These are phyloP conservation scores for Pseudochirops corinnae DNA, from an alignment of 2,797 vertebrate species.

Conservation along the genomic window DNA sequence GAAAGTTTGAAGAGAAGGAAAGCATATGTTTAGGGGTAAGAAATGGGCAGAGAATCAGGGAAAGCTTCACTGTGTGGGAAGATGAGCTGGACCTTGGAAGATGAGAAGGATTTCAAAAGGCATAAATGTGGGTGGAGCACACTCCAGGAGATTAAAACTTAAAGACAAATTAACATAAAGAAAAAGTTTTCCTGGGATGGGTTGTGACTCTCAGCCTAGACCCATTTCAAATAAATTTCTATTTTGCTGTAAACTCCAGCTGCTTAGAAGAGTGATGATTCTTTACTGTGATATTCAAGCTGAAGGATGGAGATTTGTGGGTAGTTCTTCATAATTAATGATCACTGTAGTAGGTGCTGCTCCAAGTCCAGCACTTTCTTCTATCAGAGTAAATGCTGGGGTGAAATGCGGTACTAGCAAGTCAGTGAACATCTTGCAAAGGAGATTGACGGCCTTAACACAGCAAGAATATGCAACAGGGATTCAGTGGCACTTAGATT, in stretches of 20 bases:
- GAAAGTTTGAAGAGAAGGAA: not conserved
- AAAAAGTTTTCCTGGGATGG: not conserved
- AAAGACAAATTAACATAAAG: not conserved
- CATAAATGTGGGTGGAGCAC: not conserved
- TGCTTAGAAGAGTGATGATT: not conserved
- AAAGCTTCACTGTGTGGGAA: not conserved
- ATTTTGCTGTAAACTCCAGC: not conserved
- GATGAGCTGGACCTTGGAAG: not conserved
- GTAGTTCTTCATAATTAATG: not conserved
- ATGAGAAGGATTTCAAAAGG: not conserved
- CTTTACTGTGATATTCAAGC: not conserved
- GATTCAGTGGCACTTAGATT: not conserved
- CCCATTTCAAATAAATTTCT: not conserved
- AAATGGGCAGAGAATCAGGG: not conserved
- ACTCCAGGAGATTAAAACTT: not conserved
- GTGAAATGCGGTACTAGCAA: not conserved
- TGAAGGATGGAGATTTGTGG: not conserved
- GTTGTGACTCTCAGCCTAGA: not conserved
- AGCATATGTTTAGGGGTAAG: not conserved
- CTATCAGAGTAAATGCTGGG: not conserved
- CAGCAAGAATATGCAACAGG: not conserved
- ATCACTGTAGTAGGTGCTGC: not conserved
- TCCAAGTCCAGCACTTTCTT: not conserved
- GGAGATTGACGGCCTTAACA: not conserved
- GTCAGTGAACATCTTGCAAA: not conserved